phyloP scores from a whole-genome alignment of 2,888 invertebrate species.

The Drosophila prostipennis region DNA sequence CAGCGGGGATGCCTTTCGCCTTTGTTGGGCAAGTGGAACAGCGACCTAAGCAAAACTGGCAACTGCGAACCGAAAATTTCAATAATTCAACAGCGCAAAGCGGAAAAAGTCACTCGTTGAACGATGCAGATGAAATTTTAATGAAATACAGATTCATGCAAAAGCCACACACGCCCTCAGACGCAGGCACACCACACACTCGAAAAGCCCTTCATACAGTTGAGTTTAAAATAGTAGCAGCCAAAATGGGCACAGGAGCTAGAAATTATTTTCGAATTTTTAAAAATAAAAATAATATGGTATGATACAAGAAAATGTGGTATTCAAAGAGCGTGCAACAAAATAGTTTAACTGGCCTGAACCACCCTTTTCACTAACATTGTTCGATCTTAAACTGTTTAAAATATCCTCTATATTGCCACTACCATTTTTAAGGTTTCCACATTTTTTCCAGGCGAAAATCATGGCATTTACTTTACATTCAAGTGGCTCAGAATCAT shows the following conservation, averaged over 20 bases:
- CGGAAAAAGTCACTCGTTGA: conserved; percentile 80
- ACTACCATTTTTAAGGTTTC: too few species aligned
- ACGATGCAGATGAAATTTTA: conserved; percentile 80
- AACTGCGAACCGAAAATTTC: conserved; percentile 73
- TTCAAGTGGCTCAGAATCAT: too few species aligned
- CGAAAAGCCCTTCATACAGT: conserved; percentile 13
- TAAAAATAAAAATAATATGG: too few species aligned
- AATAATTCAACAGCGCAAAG: conserved; percentile 79
- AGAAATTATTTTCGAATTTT: not conserved
- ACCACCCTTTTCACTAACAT: too few species aligned
- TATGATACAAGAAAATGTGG: too few species aligned
- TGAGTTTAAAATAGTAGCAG: not conserved
- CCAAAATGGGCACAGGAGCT: not conserved
- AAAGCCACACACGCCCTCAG: conserved; percentile 46
- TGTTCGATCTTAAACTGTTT: too few species aligned
- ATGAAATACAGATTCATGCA: conserved; percentile 78
- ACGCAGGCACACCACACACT: conserved; percentile 13
- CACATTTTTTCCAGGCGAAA: too few species aligned
- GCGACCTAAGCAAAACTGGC: conserved; percentile 52
- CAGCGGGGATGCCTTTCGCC: conserved; percentile 41
- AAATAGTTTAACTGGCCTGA: too few species aligned
- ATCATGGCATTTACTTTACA: too few species aligned
- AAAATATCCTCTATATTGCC: too few species aligned
- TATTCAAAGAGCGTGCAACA: too few species aligned
- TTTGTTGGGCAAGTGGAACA: conserved; percentile 48